These are phyloP conservation scores for Drosophila stalkeri DNA, from an alignment of 2,888 invertebrate species.

Conservation along the genomic window DNA sequence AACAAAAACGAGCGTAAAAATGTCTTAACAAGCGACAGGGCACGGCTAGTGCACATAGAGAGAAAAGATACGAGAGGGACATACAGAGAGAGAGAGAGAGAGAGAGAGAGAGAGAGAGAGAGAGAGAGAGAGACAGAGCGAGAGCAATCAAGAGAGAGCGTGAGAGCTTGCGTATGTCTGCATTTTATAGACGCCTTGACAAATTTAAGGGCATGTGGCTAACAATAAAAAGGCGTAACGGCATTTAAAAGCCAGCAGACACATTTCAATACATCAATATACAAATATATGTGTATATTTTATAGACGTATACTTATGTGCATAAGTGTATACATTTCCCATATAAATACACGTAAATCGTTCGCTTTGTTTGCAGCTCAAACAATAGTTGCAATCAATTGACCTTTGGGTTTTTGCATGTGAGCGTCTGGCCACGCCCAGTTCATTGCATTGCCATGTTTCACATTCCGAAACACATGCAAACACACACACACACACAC, in stretches of 20 bases:
- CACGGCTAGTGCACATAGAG: constrained; percentile 30
- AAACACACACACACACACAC: background rate
- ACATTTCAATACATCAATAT: constrained; percentile 22
- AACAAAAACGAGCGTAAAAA: constrained; percentile 71
- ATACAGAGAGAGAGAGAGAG: too few species aligned
- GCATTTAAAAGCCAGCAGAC: constrained; percentile 34
- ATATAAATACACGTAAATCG: constrained; percentile 2
- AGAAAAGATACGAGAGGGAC: background rate
- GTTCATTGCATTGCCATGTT: constrained; percentile 22
- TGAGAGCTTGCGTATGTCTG: constrained; percentile 45
- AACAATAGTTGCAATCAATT: constrained; percentile 61
- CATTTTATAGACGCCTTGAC: constrained; percentile 74
- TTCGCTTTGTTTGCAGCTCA: constrained; percentile 18
- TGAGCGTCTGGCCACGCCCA: constrained; percentile 41
- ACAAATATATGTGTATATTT: background rate
- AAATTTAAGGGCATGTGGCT: constrained; percentile 52
- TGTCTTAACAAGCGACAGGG: constrained; percentile 68
- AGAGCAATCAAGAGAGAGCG: background rate
- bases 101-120: background rate
- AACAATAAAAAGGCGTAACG: constrained; percentile 74
- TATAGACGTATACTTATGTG: background rate
- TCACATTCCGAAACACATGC: background rate
- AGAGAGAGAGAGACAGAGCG: background rate
- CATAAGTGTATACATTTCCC: background rate
- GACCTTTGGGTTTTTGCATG: constrained; percentile 7